Evolutionary conservation across 2,797 vertebrate species (phyloP).

Genomic region (Myotis findleyi): DNA sequence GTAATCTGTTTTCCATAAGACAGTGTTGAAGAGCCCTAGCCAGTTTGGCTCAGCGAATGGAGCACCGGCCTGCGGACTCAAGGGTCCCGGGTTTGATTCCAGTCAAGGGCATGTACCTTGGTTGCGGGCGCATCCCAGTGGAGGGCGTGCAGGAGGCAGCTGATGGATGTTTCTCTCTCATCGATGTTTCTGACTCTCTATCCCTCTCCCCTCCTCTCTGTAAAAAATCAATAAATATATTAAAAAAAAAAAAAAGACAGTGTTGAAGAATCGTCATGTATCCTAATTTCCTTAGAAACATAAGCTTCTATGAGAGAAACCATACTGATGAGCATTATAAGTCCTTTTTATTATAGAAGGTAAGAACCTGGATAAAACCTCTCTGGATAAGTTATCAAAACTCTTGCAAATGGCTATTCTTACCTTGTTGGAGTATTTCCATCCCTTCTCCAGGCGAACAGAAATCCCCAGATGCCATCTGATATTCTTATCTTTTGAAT

Average conservation of each 20-base stretch:
- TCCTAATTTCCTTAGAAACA: background rate
- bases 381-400: slow-evolving; percentile 26
- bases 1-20: background rate
- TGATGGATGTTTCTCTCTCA: no score
- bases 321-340: background rate
- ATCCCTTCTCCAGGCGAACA: slow-evolving; percentile 64
- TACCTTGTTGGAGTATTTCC: slow-evolving; percentile 77
- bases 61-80: no score
- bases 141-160: no score
- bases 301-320: background rate
- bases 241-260: background rate
- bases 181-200: no score
- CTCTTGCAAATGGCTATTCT: slow-evolving; percentile 36
- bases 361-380: background rate
- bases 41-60: no score
- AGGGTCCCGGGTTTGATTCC: no score
- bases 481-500: slow-evolving; percentile 40
- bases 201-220: no score
- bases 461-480: slow-evolving; percentile 78
- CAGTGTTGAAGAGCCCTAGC: background rate
- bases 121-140: no score
- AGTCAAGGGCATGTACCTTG: no score
- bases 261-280: slow-evolving; percentile 9
- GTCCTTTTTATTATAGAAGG: slow-evolving; percentile 3
- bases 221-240: no score